phyloP scores from a whole-genome alignment of 2,113 vertebrate species.

The Semicossyphus pulcher region DNA sequence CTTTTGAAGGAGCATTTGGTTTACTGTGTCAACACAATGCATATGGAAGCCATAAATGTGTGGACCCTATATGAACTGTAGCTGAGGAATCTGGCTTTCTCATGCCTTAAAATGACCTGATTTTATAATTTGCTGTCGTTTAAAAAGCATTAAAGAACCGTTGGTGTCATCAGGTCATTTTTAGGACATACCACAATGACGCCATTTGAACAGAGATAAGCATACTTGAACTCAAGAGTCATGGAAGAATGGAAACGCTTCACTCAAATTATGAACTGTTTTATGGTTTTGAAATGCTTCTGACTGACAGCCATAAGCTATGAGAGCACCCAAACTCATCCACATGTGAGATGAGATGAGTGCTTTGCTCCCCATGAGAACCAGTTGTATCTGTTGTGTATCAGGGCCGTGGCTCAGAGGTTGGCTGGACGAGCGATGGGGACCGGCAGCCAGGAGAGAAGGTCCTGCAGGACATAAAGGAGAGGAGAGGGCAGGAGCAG shows the following conservation, averaged over 20 bases:
- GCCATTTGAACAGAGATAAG: constrained; percentile 1
- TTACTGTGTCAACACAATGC: constrained; percentile 33
- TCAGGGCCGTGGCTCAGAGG: constrained; percentile 80
- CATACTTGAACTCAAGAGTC: constrained; percentile 4
- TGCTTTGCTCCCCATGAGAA: constrained; percentile 65
- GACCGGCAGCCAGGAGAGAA: constrained; percentile 87
- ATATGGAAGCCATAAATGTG: constrained; percentile 50
- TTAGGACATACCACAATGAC: background rate
- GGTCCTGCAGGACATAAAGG: constrained; percentile 86
- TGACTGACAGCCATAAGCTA: constrained; percentile 26
- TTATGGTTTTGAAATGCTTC: constrained; percentile 35
- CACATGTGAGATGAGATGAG: constrained; percentile 42
- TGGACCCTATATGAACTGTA: constrained; percentile 28
- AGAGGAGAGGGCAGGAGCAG: constrained; percentile 85
- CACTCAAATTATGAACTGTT: constrained; percentile 34
- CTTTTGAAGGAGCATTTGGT: constrained; percentile 45
- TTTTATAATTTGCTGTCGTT: constrained; percentile 5
- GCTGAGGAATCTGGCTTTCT: constrained; percentile 18
- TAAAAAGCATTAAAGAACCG: constrained; percentile 9
- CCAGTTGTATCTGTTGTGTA: constrained; percentile 65
- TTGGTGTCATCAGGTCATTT: constrained; percentile 27
- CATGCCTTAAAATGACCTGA: constrained; percentile 9
- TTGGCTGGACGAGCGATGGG: constrained; percentile 67
- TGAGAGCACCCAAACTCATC: constrained; percentile 21
- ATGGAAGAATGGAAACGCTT: constrained; percentile 36